A percentile compares a stretch with the other conserved stretches of the same genome.
These are phyloP conservation scores for Diceros bicornis DNA, from an alignment of 2,797 vertebrate genomes.

Conservation along the genomic window DNA sequence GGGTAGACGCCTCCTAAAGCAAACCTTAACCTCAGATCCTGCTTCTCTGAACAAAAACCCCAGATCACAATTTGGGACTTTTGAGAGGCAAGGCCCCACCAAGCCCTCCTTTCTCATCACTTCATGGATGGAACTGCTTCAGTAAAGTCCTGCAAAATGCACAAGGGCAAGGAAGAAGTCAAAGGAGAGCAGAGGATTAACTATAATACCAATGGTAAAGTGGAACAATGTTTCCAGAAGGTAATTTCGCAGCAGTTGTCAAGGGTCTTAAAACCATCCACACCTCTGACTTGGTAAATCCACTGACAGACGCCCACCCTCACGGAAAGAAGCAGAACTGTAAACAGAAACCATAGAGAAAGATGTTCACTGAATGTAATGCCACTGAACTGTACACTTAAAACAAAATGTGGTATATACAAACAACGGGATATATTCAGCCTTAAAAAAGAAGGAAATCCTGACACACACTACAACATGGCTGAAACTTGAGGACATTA, in stretches of 20 bases:
- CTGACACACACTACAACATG: not conserved
- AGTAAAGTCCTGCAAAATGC: not conserved
- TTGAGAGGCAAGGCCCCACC: not conserved
- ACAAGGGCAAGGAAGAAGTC: not conserved
- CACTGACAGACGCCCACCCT: not conserved
- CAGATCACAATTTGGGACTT: not conserved
- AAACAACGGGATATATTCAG: not conserved
- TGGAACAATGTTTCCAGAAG: not conserved
- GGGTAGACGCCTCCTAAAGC: not conserved
- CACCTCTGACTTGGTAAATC: not conserved
- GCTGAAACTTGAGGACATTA: not conserved
- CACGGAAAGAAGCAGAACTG: not conserved
- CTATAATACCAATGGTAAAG: not conserved
- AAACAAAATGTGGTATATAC: not conserved
- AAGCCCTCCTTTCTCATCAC: not conserved
- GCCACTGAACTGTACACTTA: not conserved
- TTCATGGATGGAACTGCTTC: not conserved
- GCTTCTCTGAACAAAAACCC: not conserved
- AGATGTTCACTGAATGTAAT: not conserved
- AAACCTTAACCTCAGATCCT: not conserved
- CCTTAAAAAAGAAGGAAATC: not conserved
- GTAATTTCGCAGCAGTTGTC: not conserved
- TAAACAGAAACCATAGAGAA: not conserved
- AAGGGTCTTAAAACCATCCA: not conserved
- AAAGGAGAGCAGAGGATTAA: not conserved